Percentiles rank a stretch among this genome's conserved stretches.
Conservation (phyloP, 2,113 vertebrate species). For the Anhinga rufa region DNA sequence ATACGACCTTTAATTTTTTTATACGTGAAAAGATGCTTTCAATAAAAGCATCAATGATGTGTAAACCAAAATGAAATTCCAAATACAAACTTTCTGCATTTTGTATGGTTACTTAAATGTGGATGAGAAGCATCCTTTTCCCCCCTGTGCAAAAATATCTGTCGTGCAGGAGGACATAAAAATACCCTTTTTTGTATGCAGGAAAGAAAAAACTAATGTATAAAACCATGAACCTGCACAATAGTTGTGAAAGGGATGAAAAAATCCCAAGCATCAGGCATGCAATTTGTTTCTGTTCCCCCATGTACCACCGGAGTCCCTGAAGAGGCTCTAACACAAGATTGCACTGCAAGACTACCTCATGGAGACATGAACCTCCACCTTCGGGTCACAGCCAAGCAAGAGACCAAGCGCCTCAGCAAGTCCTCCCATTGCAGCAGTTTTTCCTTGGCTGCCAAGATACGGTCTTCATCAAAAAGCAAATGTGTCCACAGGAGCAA, state of each 20-base stretch:
- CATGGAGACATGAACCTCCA: not conserved
- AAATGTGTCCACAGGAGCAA: fast-evolving
- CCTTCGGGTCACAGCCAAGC: not conserved
- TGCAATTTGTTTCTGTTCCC: not conserved
- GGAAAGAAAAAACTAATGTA: not conserved
- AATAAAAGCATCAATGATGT: not conserved
- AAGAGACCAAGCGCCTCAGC: not conserved
- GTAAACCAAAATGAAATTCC: not conserved
- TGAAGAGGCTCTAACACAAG: not conserved
- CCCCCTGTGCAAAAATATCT: not conserved
- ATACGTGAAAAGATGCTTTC: not conserved
- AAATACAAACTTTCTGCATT: not conserved
- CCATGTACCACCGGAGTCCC: not conserved
- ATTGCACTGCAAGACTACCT: not conserved
- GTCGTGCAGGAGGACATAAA: not conserved
- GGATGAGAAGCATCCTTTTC: not conserved
- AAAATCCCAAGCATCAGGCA: not conserved
- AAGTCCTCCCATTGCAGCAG: not conserved
- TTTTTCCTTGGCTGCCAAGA: not conserved
- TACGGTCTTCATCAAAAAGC: not conserved
- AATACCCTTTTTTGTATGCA: not conserved
- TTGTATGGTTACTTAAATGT: not conserved
- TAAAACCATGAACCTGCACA: not conserved
- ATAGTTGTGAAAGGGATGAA: not conserved
- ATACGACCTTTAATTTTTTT: not conserved